Evolutionary conservation across 2,797 vertebrate genomes (phyloP), one percentile per base, ranked within the genome.

Genomic region (Spondyliosoma cantharus): DNA sequence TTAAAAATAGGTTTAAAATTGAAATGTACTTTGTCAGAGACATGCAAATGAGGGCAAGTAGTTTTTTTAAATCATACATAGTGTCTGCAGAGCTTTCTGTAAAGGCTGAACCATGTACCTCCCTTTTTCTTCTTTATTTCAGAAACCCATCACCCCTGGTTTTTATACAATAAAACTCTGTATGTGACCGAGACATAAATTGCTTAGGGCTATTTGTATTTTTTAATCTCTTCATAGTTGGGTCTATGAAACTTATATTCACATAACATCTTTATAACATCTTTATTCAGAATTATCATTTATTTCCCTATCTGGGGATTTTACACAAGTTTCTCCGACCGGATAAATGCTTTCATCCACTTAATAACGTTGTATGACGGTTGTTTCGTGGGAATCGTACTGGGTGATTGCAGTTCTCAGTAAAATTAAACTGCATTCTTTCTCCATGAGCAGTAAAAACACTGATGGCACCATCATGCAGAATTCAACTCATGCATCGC

Each of bases 381-480:
- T 32, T 37, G 24, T 37, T 37, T 9, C 37, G 0, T 37, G 37
- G 16, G 27, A 63, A 52, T 16, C 14, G 27, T 3, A 14, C 3
- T 20, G 50, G 19, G 8, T 50, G 25, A 79, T 27, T 70, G 17
- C 68, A 7, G 62, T 70, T 75, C 78, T 61, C 65, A 53, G 57
- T 45, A 1, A 52, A 71, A 77, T 65, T 20, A 59, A 64, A 64
- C 66, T 19, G 37, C 61, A 63, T 66, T 71, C 57, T 67, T 73
- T 67, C 46, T 45, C 80, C 32, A n/a, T 37, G 63, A 58, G 58
- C 20, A 57, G 16, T 20, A 53, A 69, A 83, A 54, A 19, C 5
- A 2, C 70, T 64, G 32, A 71, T 17, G 24, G 56, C 53, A 50
- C 2, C 19, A 16, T 63, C 27, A 71, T 20, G 59, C 60, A 56